These are phyloP conservation scores for Tetranychus truncatus DNA, from an alignment of 2,888 invertebrate species.

Conservation along the genomic window DNA sequence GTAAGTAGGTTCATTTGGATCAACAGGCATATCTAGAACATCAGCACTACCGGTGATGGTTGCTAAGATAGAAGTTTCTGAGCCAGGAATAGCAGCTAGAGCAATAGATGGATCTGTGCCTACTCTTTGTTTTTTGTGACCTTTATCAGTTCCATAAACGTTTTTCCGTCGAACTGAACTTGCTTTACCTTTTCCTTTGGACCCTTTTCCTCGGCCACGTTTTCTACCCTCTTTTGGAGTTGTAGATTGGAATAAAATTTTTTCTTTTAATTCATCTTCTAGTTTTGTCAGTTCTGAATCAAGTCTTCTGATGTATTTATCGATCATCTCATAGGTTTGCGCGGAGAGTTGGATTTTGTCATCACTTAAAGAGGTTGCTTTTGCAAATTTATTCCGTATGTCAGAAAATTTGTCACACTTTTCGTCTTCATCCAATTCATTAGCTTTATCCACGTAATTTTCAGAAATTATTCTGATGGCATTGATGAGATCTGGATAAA, in stretches of 20 bases:
- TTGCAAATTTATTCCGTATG: slow-evolving; percentile 71
- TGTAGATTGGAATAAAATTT: slow-evolving; percentile 32
- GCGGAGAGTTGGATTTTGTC: slow-evolving; percentile 93
- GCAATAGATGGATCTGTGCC: not conserved
- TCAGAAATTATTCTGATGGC: slow-evolving; percentile 72
- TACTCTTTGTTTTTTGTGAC: not conserved
- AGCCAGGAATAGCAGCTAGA: not conserved
- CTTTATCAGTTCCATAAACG: slow-evolving; percentile 14
- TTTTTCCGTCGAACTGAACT: slow-evolving; percentile 10
- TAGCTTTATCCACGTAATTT: slow-evolving; percentile 54
- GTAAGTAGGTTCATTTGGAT: slow-evolving; percentile 96
- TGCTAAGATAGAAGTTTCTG: not conserved
- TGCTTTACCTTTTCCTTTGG: not conserved
- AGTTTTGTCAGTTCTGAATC: slow-evolving; percentile 91
- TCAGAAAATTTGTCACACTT: slow-evolving; percentile 52
- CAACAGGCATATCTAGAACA: slow-evolving; percentile 43
- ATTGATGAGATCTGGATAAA: slow-evolving; percentile 42
- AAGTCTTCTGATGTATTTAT: slow-evolving; percentile 84
- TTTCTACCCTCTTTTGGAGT: slow-evolving; percentile 28
- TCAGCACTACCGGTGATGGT: slow-evolving; percentile 5
- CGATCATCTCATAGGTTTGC: slow-evolving; percentile 89
- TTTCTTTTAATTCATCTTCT: slow-evolving; percentile 89
- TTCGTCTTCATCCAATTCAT: slow-evolving; percentile 29
- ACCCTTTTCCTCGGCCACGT: slow-evolving; percentile 14
- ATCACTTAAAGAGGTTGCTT: slow-evolving; percentile 86